These are phyloP conservation scores for Drosophila tripunctata DNA, from an alignment of 2,888 invertebrate species.

Conservation along the genomic window DNA sequence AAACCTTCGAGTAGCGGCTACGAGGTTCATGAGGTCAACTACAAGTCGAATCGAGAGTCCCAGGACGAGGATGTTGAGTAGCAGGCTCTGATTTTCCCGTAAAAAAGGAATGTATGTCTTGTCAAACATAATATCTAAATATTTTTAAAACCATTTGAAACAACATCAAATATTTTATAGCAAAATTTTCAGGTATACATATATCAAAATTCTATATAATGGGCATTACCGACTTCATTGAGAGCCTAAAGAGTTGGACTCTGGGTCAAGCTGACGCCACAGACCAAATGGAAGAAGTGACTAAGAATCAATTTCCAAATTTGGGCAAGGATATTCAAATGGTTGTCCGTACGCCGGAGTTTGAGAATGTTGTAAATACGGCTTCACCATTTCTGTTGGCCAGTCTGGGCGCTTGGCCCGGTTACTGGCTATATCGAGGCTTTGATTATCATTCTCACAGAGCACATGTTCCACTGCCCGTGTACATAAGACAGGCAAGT, in stretches of 20 bases:
- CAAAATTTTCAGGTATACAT: slow-evolving; percentile 5
- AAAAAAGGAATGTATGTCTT: neutral
- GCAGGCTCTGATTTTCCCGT: slow-evolving; percentile 22
- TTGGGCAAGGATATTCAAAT: slow-evolving; percentile 65
- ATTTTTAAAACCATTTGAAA: neutral
- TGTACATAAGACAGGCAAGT: slow-evolving; percentile 68
- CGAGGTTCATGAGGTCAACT: slow-evolving; percentile 35
- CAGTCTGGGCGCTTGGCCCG: slow-evolving; percentile 71
- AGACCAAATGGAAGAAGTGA: slow-evolving; percentile 1
- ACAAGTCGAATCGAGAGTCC: neutral
- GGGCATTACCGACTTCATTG: slow-evolving; percentile 43
- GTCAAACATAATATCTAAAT: neutral
- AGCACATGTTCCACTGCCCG: slow-evolving; percentile 53
- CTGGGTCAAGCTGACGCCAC: neutral
- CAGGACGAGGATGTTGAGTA: slow-evolving; percentile 1
- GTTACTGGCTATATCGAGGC: slow-evolving; percentile 70
- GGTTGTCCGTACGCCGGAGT: slow-evolving; percentile 54
- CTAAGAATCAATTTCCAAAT: slow-evolving; percentile 30
- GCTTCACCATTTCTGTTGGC: slow-evolving; percentile 62
- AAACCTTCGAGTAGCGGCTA: neutral
- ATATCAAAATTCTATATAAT: slow-evolving; percentile 30
- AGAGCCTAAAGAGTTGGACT: slow-evolving; percentile 34
- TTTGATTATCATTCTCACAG: slow-evolving; percentile 66
- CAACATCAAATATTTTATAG: slow-evolving; percentile 10
- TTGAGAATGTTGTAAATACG: slow-evolving; percentile 46